These are phyloP conservation scores for Poeciliopsis occidentalis DNA, from an alignment of 2,113 vertebrate species.

Conservation along the genomic window DNA sequence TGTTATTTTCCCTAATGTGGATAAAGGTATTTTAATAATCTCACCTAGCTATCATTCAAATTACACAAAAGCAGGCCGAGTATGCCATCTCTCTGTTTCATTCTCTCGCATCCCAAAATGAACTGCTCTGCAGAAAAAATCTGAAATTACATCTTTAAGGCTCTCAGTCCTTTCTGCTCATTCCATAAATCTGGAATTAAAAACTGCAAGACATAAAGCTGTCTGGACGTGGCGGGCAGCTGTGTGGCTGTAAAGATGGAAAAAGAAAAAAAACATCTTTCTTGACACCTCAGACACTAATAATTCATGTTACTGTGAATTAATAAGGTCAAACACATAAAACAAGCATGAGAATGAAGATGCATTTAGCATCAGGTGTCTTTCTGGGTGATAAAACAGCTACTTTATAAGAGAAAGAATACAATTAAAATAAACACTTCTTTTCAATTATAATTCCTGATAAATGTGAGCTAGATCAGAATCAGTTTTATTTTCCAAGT, in stretches of 20 bases:
- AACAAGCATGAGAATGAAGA: background rate
- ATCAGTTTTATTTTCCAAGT: too few relatives aligned
- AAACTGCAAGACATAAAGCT: slow-evolving; percentile 12
- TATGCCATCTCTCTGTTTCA: slow-evolving; percentile 37
- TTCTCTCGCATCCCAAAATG: slow-evolving; percentile 11
- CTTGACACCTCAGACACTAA: background rate
- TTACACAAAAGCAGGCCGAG: slow-evolving; percentile 40
- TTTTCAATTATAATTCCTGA: background rate
- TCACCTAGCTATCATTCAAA: slow-evolving; percentile 55
- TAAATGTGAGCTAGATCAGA: background rate
- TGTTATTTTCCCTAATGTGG: slow-evolving; percentile 71
- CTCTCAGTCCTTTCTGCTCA: slow-evolving; percentile 3
- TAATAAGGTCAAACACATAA: background rate
- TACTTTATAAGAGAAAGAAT: background rate
- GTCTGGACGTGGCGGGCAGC: background rate
- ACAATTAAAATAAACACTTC: background rate
- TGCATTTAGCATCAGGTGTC: background rate
- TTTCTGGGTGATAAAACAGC: background rate
- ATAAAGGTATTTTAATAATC: slow-evolving; percentile 66
- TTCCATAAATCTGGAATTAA: slow-evolving; percentile 10
- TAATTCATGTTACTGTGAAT: slow-evolving; percentile 4
- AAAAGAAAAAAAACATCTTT: slow-evolving; percentile 6
- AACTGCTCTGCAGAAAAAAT: slow-evolving; percentile 13
- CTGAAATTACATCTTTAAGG: slow-evolving; percentile 27
- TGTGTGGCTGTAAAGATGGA: background rate